Evolutionary conservation across 2,888 invertebrate species (phyloP).

Genomic region (Erpobdella octoculata): DNA sequence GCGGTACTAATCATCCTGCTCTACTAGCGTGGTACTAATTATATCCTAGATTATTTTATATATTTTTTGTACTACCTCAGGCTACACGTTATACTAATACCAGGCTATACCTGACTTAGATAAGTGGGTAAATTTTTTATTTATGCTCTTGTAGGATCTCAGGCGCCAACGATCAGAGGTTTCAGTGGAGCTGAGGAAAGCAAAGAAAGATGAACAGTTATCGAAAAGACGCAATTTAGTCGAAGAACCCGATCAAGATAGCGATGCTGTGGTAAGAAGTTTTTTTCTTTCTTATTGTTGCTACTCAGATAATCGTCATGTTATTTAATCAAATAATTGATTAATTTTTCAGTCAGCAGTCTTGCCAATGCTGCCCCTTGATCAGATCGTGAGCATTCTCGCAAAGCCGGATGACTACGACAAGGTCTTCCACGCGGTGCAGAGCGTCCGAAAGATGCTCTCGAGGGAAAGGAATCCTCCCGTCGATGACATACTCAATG

Average conservation of each 20-base stretch:
- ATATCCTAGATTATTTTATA: no score
- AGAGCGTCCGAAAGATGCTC: slow-evolving; percentile 75
- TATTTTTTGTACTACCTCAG: no score
- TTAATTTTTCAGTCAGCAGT: neutral
- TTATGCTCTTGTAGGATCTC: slow-evolving; percentile 62
- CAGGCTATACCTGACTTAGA: no score
- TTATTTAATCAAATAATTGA: neutral
- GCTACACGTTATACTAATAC: no score
- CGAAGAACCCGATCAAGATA: slow-evolving; percentile 51
- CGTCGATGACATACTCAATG: slow-evolving; percentile 72
- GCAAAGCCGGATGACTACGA: slow-evolving; percentile 63
- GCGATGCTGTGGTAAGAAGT: neutral
- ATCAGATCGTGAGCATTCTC: slow-evolving; percentile 62
- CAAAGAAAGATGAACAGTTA: slow-evolving; percentile 84
- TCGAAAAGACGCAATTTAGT: slow-evolving; percentile 78
- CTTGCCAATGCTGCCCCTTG: slow-evolving; percentile 56
- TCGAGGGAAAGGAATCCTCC: slow-evolving; percentile 84
- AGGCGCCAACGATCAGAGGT: slow-evolving; percentile 80
- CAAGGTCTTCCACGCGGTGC: slow-evolving; percentile 65
- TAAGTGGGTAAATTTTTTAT: no score
- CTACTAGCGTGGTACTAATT: no score
- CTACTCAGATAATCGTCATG: no score
- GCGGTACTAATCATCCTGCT: neutral
- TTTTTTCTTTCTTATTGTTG: no score
- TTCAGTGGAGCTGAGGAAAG: slow-evolving; percentile 81